Evolutionary conservation across 1,140 invertebrate genomes (phyloP).

Genomic region (Psix sp.): DNA sequence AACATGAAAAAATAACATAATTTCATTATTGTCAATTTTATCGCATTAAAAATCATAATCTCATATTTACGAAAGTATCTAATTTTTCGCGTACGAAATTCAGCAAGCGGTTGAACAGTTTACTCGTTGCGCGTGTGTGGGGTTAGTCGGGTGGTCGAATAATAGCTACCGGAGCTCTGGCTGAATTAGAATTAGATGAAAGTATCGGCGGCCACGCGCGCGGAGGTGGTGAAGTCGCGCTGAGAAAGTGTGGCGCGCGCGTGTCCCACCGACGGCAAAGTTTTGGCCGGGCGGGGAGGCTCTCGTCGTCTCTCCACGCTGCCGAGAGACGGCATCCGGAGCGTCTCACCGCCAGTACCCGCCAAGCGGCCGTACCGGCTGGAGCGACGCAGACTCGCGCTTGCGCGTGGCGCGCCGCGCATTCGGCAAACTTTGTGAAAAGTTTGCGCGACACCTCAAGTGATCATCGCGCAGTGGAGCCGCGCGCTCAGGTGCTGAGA

Average conservation of each 20-base stretch:
- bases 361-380: slow-evolving; percentile 73
- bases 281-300: slow-evolving; percentile 58
- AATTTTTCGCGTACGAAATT: too few species aligned
- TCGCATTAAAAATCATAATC: too few species aligned
- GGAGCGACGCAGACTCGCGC: slow-evolving; percentile 63
- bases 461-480: slow-evolving; percentile 25
- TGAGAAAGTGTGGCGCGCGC: too few species aligned
- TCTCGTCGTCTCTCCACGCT: too few species aligned
- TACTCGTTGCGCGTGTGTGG: too few species aligned
- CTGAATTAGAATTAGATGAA: slow-evolving; percentile 37
- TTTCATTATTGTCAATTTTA: too few species aligned
- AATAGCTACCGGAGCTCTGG: slow-evolving; percentile 32
- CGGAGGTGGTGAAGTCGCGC: slow-evolving; percentile 42
- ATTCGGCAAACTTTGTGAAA: slow-evolving; percentile 55
- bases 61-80: too few species aligned
- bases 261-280: slow-evolving; percentile 57
- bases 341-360: slow-evolving; percentile 73
- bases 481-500: slow-evolving; percentile 2
- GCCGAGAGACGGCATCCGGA: slow-evolving; percentile 55
- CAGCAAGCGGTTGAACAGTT: too few species aligned
- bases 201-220: slow-evolving; percentile 46
- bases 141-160: slow-evolving; percentile 24
- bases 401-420: slow-evolving; percentile 53
- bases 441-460: slow-evolving; percentile 48
- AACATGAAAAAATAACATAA: too few species aligned